Evolutionary conservation across 2,113 vertebrate genomes (phyloP).

Genomic region (Sterna hirundo): DNA sequence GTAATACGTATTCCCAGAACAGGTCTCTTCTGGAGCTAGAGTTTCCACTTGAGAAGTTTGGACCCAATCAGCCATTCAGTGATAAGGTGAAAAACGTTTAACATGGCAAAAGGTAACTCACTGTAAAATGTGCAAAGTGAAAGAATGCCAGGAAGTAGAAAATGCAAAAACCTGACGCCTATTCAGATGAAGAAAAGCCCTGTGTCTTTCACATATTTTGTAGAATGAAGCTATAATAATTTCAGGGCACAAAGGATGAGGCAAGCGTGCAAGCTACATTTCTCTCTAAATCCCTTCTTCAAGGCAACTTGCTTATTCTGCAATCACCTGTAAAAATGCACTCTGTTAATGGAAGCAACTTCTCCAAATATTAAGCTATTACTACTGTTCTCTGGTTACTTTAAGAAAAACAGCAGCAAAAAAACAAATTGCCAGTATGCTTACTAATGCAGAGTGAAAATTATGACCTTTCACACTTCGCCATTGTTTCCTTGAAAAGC

Average conservation of each 20-base stretch:
- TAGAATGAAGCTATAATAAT: not conserved
- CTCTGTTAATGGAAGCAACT: not conserved
- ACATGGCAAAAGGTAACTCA: not conserved
- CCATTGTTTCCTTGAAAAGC: not conserved
- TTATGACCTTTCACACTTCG: not conserved
- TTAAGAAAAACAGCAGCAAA: not conserved
- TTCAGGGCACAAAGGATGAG: not conserved
- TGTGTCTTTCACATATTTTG: accelerated
- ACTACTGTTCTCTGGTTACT: not conserved
- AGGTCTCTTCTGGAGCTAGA: not conserved
- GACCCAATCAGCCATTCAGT: not conserved
- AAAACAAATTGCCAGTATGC: not conserved
- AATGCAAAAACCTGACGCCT: not conserved
- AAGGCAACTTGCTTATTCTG: not conserved
- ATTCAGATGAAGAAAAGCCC: not conserved
- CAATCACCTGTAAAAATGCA: not conserved
- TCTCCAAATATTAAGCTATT: not conserved
- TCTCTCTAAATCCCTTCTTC: not conserved
- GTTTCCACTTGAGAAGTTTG: not conserved
- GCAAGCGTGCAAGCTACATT: not conserved
- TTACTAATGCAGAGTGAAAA: not conserved
- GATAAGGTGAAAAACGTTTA: not conserved
- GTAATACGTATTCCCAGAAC: not conserved
- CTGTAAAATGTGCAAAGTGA: not conserved
- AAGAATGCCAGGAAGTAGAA: not conserved